Base-by-base conservation (phyloP, 2,113 vertebrate genomes). In the Dipodomys ordii region DNA sequence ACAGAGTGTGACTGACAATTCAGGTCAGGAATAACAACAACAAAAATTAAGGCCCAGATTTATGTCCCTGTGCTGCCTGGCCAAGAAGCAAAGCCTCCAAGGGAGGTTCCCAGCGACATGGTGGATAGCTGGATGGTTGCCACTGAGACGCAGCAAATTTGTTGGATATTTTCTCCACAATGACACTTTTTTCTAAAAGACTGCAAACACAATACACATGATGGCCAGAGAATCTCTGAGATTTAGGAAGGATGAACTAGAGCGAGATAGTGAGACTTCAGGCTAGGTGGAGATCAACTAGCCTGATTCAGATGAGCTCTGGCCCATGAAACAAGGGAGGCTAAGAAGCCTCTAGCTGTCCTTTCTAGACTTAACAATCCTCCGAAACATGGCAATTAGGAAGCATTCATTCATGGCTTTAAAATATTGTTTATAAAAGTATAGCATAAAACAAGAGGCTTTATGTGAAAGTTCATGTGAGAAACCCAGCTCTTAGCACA, bases 401-500 rank as follows among this genome's bases (percentile, higher is more conserved):
- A 84, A 90, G 87, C 68, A 62, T 79, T 91, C 74, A 87, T 82
- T 97, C 76, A 76, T 77, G 84, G 60, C 82, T 85, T 96, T 92
- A 69, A 94, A 87, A 80, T 67, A 82, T 22, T 49, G 18, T 87
- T 88, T 95, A 76, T 80, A 82, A 83, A 89, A 91, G 89, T 39
- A 64, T 90, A 60, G 92, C 84, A n/a, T 83, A 87, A 94, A 78
- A 89, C 1, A 84, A 91, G 68, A 95, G 72, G 67, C 81, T 82
- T 96, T 95, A 69, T 68, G 78, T 90, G 91, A 76, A 94, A 86
- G 93, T 86, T 88, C 86, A 87, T 5, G 28, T 68, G 81, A 95
- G 93, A 92, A 96, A 94, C 27, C 44, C 77, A 94, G 95, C 95
- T 88, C 90, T 96, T 90, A 93, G 83, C 71, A 28, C 0, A 9